Evolutionary conservation across 2,797 vertebrate genomes (phyloP), one percentile per base, ranked within the genome.

Genomic region (Danio kyathit): DNA sequence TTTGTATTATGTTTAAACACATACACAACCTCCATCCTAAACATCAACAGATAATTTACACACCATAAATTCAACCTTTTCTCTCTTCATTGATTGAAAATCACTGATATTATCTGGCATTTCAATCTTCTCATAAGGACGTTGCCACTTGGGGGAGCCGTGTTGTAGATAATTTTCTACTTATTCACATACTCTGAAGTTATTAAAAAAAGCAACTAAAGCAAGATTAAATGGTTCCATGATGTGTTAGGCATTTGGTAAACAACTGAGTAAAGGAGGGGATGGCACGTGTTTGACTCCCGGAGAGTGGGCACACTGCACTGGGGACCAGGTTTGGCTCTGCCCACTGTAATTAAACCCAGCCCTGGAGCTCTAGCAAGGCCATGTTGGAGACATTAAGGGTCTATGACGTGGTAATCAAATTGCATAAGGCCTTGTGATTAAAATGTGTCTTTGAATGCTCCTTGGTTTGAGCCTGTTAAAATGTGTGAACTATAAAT

Each of bases 321-420:
- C 80, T 86, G 66, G 77, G 71, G 80, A 74, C 87, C 54, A 78
- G 75, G 46, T 54, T 86, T 87, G n/a, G 59, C 72, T 85, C 84
- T 85, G 76, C 70, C 82, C 74, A 72, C 65, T 79, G 61, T 87
- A 88, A 89, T 83, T 79, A 81, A 87, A 81, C 44, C 74, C 81
- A 89, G 87, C 69, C 82, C 61, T 78, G 51, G 66, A 74, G 76
- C 70, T 65, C 52, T 70, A 74, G 43, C 40, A 56, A 44, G 79
- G 60, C 82, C 86, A 89, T 86, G 77, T 71, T 86, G 82, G 79
- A 88, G 74, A 89, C 84, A 86, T 89, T 88, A 89, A 81, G 80
- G 38, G 44, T 73, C 75, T 86, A 86, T 87, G 84, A 85, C 71
- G 54, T 80, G 76, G 80, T 80, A 77, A 88, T 82, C 73, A 77